Base-by-base conservation (phyloP, 2,797 vertebrate genomes). In the Enoplosus armatus region DNA sequence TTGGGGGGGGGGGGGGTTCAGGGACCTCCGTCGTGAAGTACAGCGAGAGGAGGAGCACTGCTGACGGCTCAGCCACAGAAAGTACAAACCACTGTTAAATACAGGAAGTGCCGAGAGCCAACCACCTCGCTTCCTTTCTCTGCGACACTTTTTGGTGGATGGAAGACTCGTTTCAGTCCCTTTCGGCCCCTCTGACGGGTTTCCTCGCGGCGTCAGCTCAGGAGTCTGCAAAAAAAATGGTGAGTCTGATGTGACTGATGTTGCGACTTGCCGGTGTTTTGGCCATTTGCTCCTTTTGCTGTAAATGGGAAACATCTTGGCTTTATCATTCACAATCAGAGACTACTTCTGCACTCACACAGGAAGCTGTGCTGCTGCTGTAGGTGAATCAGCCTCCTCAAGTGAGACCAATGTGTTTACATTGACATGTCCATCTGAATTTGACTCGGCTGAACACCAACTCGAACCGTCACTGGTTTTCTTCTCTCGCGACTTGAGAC, bases 81-180 rank as follows among this genome's bases (percentile, higher is more conserved):
- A 73, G 35, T 50, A 75, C 29, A 37, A 80, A 59, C 45, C 48
- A 69, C 27, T 51, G 68, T 70, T 73, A 64, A 76, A 91, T 84
- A 76, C 74, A 91, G 90, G 90, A 91, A 91, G 83, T 85, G 72
- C 37, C 65, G 70, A 68, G 70, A 75, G 62, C n/a, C 56, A 62
- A 18, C 70, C 45, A 26, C 73, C 67, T 61, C 80, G 56, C 79
- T 77, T 83, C 70, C 78, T 82, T 77, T 83, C 54, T 53, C 50
- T 66, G 55, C 5, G 29, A 9, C 54, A 47, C 24, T 5, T 33
- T 61, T 45, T 29, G 43, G 24, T 55, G 53, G 56, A 63, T 53
- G 47, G 35, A 10, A 47, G 45, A 1, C 29, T 8, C 1, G 1
- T 5, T 0, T 65, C 27, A 37, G 50, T 15, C 43, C 9, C 29